These are phyloP conservation scores for Sapajus apella DNA, from an alignment of 2,113 vertebrate genomes.

Conservation along the genomic window DNA sequence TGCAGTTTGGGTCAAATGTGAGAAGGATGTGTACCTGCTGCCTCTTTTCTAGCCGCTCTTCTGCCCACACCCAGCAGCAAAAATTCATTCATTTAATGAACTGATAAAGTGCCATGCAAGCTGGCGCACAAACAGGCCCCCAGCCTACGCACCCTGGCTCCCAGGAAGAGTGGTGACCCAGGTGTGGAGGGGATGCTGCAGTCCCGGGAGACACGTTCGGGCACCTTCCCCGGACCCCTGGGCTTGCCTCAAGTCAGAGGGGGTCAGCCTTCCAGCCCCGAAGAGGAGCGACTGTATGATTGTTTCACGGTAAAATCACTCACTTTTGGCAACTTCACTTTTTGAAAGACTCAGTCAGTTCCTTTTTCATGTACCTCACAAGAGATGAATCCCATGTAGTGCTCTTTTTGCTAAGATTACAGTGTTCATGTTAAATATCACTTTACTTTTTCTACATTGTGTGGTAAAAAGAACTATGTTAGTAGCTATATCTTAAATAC, in stretches of 20 bases:
- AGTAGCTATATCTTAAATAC: background rate
- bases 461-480: background rate
- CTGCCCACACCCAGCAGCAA: too few species aligned
- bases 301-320: background rate
- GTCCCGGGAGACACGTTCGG: background rate
- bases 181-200: background rate
- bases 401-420: background rate
- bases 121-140: fast-evolving
- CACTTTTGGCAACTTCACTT: background rate
- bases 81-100: fast-evolving
- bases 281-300: too few species aligned
- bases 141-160: background rate
- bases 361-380: constrained; percentile 55
- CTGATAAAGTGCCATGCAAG: fast-evolving
- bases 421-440: background rate
- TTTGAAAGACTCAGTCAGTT: background rate
- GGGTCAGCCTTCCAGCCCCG: background rate
- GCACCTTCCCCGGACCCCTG: background rate
- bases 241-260: background rate
- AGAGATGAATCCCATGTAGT: background rate
- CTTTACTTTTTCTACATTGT: background rate
- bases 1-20: background rate
- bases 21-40: background rate
- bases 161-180: background rate
- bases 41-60: background rate